Evolutionary conservation across 1,140 invertebrate genomes (phyloP).

Genomic region (Idris sp.): DNA sequence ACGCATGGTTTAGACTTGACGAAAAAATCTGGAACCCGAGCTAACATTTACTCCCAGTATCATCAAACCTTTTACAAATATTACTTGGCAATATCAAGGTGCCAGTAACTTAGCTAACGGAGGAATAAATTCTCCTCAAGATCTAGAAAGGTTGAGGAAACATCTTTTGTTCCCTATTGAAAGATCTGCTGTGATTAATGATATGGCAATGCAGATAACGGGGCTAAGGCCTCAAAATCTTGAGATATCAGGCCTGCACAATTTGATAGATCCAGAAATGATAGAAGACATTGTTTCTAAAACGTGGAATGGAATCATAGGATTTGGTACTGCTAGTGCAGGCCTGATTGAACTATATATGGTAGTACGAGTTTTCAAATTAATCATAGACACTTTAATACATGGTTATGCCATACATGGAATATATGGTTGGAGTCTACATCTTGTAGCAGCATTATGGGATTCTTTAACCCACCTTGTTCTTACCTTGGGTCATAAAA

Average conservation of each 20-base stretch:
- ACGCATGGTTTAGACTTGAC: not conserved
- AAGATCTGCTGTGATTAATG: constrained; percentile 16
- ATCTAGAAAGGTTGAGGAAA: constrained; percentile 13
- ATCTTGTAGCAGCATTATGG: not conserved
- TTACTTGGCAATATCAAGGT: constrained; percentile 35
- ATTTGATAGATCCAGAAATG: not conserved
- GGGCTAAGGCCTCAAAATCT: not conserved
- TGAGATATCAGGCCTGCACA: not conserved
- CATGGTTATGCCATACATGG: constrained; percentile 4
- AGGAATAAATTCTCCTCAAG: constrained; percentile 33
- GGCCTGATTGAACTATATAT: constrained; percentile 8
- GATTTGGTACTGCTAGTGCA: constrained; percentile 7
- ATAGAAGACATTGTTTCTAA: not conserved
- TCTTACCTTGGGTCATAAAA: no score
- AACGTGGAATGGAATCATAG: not conserved
- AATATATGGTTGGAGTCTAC: constrained; percentile 6
- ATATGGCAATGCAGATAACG: not conserved
- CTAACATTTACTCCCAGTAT: not conserved
- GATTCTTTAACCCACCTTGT: not conserved
- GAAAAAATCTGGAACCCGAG: constrained; percentile 3
- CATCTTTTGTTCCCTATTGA: constrained; percentile 34
- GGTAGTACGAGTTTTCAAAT: not conserved
- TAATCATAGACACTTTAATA: constrained; percentile 4
- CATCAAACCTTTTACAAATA: constrained; percentile 19
- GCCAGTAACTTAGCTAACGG: constrained; percentile 26